Evolutionary conservation across 2,888 invertebrate genomes (phyloP), one percentile per base, ranked within the genome.

Genomic region (Anagyrus pseudococci): DNA sequence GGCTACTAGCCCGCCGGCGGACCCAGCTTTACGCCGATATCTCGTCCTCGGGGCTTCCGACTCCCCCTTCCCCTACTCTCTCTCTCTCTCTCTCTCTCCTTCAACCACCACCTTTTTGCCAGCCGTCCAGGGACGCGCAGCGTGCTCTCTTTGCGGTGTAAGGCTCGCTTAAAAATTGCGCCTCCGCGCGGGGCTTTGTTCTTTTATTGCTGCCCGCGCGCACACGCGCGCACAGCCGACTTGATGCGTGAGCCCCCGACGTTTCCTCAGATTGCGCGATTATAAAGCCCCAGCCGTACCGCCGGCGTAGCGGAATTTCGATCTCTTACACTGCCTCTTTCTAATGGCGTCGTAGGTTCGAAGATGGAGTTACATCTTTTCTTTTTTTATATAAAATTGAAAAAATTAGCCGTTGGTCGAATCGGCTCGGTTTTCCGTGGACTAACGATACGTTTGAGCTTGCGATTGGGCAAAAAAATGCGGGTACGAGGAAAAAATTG

Each of bases 1-100:
- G 58, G 37, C n/a, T 48, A 8, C 33, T 13, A 33, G 33, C 33
- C 13, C 33, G 67, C 59, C n/a, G 63, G 63, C 65, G 69, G 69
- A 64, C 69, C 68, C 63, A 41, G n/a, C 8, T 47, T 15, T 1
- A 25, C 33, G 15, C n/a, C 17, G 23, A 17, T 25, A 23, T 4
- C 47, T n/a, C n/a, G n/a, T n/a, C n/a, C n/a, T n/a, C n/a, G n/a
- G n/a, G n/a, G n/a, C n/a, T n/a, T n/a, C 17, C 41, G 4, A 4
- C 44, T 20, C 44, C 15, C 15, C 6, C n/a, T 17, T 13, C 41
- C 17, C 13, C 13, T 6, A 8, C 17, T 17, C 8, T 41, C 41
- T 41, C 44, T 7, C 13, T 17, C 19, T 6, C 44, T 17, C 2
- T 19, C 22, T 7, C 22, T 6, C 7, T 17, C 2, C 17, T 44